Conservation (phyloP, 64 coral and sea anemone genomes). For the Stichodactyla mertensii region DNA sequence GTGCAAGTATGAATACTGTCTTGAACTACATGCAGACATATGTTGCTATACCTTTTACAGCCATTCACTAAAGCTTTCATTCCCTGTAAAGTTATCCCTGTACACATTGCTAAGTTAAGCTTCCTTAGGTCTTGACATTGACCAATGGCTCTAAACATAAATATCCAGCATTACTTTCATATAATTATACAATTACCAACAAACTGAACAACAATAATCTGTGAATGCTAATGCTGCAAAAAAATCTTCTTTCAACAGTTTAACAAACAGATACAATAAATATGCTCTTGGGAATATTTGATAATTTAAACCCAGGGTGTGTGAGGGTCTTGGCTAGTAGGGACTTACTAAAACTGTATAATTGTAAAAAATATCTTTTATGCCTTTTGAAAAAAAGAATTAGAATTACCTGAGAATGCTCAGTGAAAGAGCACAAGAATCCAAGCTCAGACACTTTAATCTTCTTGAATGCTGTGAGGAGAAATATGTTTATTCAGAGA, state of each 20-base stretch:
- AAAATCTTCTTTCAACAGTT: no score
- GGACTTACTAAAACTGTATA: not conserved
- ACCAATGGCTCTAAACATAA: constrained; percentile 64
- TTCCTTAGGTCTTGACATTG: constrained; percentile 55
- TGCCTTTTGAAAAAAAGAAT: not conserved
- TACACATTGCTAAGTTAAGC: constrained; percentile 86
- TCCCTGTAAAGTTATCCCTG: constrained; percentile 63
- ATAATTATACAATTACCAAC: no score
- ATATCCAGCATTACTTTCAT: no score
- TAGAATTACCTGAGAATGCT: constrained; percentile 70
- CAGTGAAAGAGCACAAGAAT: constrained; percentile 63
- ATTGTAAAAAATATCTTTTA: not conserved
- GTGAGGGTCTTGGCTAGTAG: not conserved
- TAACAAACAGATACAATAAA: no score
- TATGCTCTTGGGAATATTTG: no score
- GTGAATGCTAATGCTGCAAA: no score
- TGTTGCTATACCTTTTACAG: constrained; percentile 55
- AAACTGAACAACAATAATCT: not conserved
- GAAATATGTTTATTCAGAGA: not conserved
- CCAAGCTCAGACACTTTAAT: constrained; percentile 76
- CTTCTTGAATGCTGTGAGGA: constrained; percentile 65
- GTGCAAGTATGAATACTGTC: not conserved
- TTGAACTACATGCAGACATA: not conserved
- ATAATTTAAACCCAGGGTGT: no score
- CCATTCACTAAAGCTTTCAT: constrained; percentile 66